Conservation (phyloP, 1,140 invertebrate species). For the Orius insidiosus region DNA sequence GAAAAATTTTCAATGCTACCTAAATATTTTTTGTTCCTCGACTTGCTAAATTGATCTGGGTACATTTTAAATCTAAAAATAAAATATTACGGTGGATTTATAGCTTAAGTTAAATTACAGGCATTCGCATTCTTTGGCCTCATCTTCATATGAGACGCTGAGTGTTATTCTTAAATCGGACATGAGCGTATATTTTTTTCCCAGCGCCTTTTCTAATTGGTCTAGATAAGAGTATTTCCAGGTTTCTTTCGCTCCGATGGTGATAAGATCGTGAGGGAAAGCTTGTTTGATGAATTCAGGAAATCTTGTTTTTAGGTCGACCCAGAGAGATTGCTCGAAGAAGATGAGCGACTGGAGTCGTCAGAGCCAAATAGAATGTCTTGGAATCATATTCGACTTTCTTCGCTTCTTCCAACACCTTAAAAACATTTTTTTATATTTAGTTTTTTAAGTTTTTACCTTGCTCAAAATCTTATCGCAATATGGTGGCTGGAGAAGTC, state of each 20-base stretch:
- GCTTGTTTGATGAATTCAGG: slow-evolving; percentile 20
- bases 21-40: no score
- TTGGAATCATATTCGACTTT: slow-evolving; percentile 26
- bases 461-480: slow-evolving; percentile 28
- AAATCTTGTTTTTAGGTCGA: slow-evolving; percentile 24
- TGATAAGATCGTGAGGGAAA: slow-evolving; percentile 25
- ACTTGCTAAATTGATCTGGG: no score
- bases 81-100: no score
- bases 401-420: slow-evolving; percentile 26
- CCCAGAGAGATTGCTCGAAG: slow-evolving; percentile 31
- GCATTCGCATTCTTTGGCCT: slow-evolving; percentile 33
- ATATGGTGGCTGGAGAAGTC: slow-evolving; percentile 35
- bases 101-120: no score
- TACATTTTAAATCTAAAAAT: no score
- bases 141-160: slow-evolving; percentile 29
- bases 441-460: slow-evolving; percentile 22
- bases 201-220: slow-evolving; percentile 27
- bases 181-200: slow-evolving; percentile 28
- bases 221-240: slow-evolving; percentile 40
- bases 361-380: slow-evolving; percentile 31
- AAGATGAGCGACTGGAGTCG: slow-evolving; percentile 25
- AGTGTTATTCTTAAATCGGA: slow-evolving; percentile 37
- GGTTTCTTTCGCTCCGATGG: slow-evolving; percentile 36
- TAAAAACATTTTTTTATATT: no score
- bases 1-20: no score